Evolutionary conservation across 2,888 invertebrate species (phyloP), one percentile per base, ranked within the genome.

Genomic region (Ophion costatus): DNA sequence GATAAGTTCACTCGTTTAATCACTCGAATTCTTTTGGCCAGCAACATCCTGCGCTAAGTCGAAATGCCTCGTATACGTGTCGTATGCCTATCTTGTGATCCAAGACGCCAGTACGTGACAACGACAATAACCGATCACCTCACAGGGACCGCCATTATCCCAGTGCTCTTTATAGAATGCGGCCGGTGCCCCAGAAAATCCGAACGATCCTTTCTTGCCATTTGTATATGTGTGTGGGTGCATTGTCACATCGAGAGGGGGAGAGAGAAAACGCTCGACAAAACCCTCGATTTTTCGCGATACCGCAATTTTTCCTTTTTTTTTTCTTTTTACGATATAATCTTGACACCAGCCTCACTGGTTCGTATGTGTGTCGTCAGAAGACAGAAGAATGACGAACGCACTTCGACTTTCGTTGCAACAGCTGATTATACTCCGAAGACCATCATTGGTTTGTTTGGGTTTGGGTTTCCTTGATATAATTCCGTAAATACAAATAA

Each of bases 111-210:
- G 73, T 63, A 79, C 79, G 79, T 79, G 79, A 79, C 73, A 20
- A 73, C 29, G 71, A 80, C 66, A 73, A 80, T 80, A 71, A 80
- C 69, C 80, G 42, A 73, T 73, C 29, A 63, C 6, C 73, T 51
- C 56, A 66, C 33, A 64, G 22, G 70, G 59, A 67, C 76, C 29
- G 17, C 56, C 17, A 56, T 70, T 76, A 63, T 29, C n/a, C 20
- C 57, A 20, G 22, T 22, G 10, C 59, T 59, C 20, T 69, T 3
- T 14, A 51, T 59, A 45, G 20, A 61, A 33, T 56, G 20, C 69
- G 24, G 56, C 38, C 33, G 14, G 66, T 74, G 74, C 67, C 70
- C 71, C 38, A 79, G 70, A 79, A 79, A 17, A 79, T 45, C n/a
- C 29, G 51, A 78, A 63, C 51, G 71, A 56, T 79, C 56, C 29